These are phyloP conservation scores for Heliconius nattereri DNA, from an alignment of 1,140 invertebrate species.

Conservation along the genomic window DNA sequence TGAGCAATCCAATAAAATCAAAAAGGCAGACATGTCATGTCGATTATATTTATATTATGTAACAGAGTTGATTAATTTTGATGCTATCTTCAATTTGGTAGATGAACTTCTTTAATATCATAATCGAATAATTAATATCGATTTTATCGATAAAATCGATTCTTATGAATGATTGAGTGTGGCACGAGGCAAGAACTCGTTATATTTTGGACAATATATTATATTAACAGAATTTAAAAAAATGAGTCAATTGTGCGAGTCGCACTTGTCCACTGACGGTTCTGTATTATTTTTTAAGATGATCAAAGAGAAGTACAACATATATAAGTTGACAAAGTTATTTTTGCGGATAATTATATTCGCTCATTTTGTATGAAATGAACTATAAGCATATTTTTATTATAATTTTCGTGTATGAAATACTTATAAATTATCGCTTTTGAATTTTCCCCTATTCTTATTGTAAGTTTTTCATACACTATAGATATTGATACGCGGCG, in stretches of 20 bases:
- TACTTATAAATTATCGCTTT: no score
- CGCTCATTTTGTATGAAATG: no score
- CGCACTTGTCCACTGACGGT: no score
- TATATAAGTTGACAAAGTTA: no score
- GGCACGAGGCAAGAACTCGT: neutral
- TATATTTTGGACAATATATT: neutral
- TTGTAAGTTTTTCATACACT: neutral
- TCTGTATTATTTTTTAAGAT: no score
- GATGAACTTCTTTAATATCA: neutral
- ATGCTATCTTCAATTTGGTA: neutral
- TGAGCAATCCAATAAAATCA: neutral
- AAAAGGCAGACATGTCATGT: neutral
- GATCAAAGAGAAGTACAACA: no score
- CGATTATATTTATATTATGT: neutral
- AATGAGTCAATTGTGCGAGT: no score
- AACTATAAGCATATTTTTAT: no score
- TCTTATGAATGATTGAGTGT: neutral
- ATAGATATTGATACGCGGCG: neutral
- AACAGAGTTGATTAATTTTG: slow-evolving; percentile 4
- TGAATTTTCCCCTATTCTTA: no score
- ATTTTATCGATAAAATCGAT: neutral
- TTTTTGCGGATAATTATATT: no score
- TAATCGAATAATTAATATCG: neutral
- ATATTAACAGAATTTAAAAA: no score
- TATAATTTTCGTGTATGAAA: no score